These are phyloP conservation scores for Oryzias dopingdopingensis DNA, from an alignment of 2,797 vertebrate species.

Conservation along the genomic window DNA sequence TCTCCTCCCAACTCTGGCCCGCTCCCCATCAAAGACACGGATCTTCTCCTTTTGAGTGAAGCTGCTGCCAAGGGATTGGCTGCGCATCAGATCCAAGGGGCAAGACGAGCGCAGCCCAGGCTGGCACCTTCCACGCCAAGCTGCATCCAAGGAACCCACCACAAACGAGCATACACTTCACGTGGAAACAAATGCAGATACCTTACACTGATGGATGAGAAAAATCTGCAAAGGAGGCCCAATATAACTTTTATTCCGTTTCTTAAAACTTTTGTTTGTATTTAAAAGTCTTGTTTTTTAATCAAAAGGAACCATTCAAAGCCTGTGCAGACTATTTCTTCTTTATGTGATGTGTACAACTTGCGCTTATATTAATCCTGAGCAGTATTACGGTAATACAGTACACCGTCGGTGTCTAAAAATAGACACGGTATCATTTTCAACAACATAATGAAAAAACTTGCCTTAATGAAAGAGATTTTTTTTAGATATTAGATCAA, in stretches of 20 bases:
- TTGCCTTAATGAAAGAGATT: no score
- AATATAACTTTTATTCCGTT: background rate
- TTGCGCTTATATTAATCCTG: no score
- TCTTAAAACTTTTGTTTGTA: background rate
- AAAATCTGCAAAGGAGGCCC: background rate
- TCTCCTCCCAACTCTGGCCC: conserved; percentile 27
- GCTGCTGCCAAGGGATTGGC: conserved; percentile 60
- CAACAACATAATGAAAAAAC: no score
- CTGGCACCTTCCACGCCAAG: conserved; percentile 37
- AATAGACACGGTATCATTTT: no score
- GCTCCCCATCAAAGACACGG: conserved; percentile 55
- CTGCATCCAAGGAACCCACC: conserved; percentile 31
- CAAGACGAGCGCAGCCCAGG: conserved; percentile 50
- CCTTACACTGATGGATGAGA: background rate
- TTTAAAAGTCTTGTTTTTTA: background rate
- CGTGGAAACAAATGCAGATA: conserved; percentile 4
- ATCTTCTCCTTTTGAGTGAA: conserved; percentile 62
- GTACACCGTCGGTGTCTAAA: no score
- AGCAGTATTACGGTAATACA: no score
- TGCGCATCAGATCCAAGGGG: conserved; percentile 59
- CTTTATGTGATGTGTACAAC: background rate
- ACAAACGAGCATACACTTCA: conserved; percentile 14
- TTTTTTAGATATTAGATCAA: no score
- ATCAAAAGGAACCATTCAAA: conserved; percentile 22
- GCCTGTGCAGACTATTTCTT: conserved; percentile 8